Base-by-base conservation (phyloP, 2,888 invertebrate genomes). In the Pachydiplax longipennis region DNA sequence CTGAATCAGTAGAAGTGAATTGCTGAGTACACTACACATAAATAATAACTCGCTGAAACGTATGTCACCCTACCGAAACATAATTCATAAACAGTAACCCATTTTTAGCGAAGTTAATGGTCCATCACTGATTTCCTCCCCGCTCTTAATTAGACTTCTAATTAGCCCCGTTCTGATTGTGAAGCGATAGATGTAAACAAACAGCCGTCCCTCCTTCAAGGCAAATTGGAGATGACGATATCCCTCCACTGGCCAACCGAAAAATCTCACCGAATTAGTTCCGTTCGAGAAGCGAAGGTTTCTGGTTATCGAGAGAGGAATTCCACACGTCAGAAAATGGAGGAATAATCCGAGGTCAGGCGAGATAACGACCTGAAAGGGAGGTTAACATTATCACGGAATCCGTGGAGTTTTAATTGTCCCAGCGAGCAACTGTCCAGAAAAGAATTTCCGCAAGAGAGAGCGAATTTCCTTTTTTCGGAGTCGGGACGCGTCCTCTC, bases 121-220 rank as follows among this genome's bases (percentile, higher is more conserved):
- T 73, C 73, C 25, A 3, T 73, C 31, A 31, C 25, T 31, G 25
- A 4, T 13, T 73, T 12, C 2, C 12, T 73, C 15, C 31, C 25
- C 31, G 12, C 1, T 8, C 31, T 25, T 73, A 31, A 73, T 73
- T 73, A 18, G 2, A 73, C 8, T 25, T 31, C 73, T 73, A 73
- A 73, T 31, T 37, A 31, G 37, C 61, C 18, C 18, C 25, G 31
- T 35, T 61, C 65, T 10, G 87, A 65, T 58, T 37, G 4, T n/a
- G 58, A 22, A 37, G 31, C 58, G 53, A 87, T 87, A 12, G 13
- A 65, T 87, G 61, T 87, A 87, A 87, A 87, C 87, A 87, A 87
- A 31, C 40, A 13, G 37, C 61, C 15, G 18, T 65, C 31, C 37
- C 12, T 5, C 5, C 37, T 37, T 37, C 35, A 83, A 35, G 40